Evolutionary conservation across 2,113 vertebrate species (phyloP).

Genomic region (Megatriorchis doriae): DNA sequence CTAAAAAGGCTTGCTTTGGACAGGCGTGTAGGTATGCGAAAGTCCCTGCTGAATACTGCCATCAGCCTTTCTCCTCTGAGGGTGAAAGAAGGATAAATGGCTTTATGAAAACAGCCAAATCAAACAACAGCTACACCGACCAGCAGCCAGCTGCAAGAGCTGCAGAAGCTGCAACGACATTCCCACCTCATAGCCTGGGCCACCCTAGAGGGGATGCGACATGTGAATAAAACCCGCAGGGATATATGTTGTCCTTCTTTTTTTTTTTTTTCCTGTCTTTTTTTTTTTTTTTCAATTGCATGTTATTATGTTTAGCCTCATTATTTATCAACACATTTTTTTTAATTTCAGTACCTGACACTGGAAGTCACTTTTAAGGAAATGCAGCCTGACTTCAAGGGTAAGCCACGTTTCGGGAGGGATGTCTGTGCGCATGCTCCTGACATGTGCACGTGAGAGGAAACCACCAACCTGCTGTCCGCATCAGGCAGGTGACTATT

Average conservation of each 20-base stretch:
- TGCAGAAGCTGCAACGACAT: not conserved
- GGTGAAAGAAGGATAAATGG: constrained; percentile 28
- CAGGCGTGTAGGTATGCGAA: fast-evolving
- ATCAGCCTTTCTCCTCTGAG: not conserved
- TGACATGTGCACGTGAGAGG: fast-evolving
- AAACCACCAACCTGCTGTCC: not conserved
- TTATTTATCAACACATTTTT: not conserved
- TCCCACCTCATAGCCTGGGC: not conserved
- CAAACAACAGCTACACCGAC: not conserved
- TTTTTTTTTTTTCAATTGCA: not conserved
- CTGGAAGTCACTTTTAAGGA: not conserved
- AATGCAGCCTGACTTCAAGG: not conserved
- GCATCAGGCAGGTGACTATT: not conserved
- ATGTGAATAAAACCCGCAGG: not conserved
- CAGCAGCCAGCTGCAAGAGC: not conserved
- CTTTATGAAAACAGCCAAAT: constrained; percentile 1
- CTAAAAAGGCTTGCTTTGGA: not conserved
- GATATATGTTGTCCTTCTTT: not conserved
- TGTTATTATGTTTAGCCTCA: not conserved
- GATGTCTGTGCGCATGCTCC: fast-evolving
- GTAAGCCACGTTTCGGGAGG: not conserved
- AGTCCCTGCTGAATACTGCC: not conserved
- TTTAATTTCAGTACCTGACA: not conserved
- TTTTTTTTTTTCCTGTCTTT: not conserved
- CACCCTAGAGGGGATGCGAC: not conserved